Conservation (phyloP, 2,888 invertebrate genomes). For the Scaptomyza caliginosa region DNA sequence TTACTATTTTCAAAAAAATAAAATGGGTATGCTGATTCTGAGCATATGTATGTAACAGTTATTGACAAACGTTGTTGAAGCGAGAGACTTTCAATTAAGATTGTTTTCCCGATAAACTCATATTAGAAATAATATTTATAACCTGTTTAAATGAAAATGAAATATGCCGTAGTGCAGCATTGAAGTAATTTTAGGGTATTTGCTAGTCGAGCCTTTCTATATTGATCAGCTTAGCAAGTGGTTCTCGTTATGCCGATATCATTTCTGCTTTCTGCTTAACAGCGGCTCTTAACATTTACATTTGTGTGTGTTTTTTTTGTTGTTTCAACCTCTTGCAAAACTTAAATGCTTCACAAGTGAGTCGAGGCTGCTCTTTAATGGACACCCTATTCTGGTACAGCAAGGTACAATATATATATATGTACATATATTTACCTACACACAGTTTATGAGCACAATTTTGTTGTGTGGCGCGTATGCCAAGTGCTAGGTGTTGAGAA, state of each 20-base stretch:
- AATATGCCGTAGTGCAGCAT: no score
- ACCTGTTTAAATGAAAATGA: no score
- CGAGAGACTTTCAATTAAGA: no score
- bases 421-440: slow-evolving; percentile 77
- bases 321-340: slow-evolving; percentile 29
- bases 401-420: neutral
- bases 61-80: no score
- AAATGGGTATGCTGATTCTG: no score
- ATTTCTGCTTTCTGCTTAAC: slow-evolving; percentile 29
- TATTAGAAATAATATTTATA: no score
- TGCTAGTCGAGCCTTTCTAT: no score
- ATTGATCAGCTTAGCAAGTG: slow-evolving; percentile 49
- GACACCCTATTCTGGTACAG: neutral
- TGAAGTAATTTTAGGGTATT: no score
- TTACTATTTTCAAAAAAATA: no score
- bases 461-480: slow-evolving; percentile 81
- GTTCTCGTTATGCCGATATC: slow-evolving; percentile 40
- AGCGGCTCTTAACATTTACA: slow-evolving; percentile 31
- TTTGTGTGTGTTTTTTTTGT: slow-evolving; percentile 22
- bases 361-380: slow-evolving; percentile 31
- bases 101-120: no score
- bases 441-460: slow-evolving; percentile 73
- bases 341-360: slow-evolving; percentile 11
- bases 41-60: no score
- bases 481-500: slow-evolving; percentile 79